These are phyloP conservation scores for Xyrichtys novacula DNA, from an alignment of 2,797 vertebrate species.

Conservation along the genomic window DNA sequence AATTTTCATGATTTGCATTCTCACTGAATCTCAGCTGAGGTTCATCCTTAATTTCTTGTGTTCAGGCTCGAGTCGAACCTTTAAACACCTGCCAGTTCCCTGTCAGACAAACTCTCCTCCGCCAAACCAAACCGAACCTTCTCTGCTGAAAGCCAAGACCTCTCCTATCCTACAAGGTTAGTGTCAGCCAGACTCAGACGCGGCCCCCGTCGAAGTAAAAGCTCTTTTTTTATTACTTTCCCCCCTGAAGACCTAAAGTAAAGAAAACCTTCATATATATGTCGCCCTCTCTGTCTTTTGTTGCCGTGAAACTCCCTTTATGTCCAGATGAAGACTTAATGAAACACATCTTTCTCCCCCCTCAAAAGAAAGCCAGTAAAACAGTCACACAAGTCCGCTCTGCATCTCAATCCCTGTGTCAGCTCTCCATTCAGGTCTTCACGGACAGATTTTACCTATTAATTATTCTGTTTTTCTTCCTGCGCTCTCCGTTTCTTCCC, in stretches of 20 bases:
- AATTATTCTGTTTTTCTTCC: conserved; percentile 29
- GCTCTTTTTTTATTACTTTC: conserved; percentile 14
- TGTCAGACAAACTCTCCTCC: conserved; percentile 23
- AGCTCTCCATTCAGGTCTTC: not conserved
- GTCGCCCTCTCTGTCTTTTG: conserved; percentile 5
- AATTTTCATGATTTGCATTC: too few relatives aligned
- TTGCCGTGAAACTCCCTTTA: conserved; percentile 7
- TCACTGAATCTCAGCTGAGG: too few relatives aligned
- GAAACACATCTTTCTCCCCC: conserved; percentile 22
- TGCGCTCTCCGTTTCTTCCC: not conserved
- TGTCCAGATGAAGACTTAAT: conserved; percentile 18
- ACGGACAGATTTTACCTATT: conserved; percentile 12
- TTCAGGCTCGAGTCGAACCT: conserved; percentile 11
- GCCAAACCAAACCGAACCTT: conserved; percentile 38
- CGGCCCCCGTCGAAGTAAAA: conserved; percentile 44
- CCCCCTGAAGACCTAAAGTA: conserved; percentile 18
- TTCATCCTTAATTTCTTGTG: not conserved
- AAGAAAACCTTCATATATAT: conserved; percentile 38
- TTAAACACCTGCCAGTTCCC: conserved; percentile 33
- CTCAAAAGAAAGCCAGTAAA: not conserved
- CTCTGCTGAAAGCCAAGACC: not conserved
- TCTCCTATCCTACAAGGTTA: conserved; percentile 11
- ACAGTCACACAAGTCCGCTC: conserved; percentile 7
- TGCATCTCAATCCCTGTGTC: not conserved
- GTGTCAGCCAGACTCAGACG: conserved; percentile 22